Base-by-base conservation (phyloP, 2,888 invertebrate species). In the Poecilus cupreus region DNA sequence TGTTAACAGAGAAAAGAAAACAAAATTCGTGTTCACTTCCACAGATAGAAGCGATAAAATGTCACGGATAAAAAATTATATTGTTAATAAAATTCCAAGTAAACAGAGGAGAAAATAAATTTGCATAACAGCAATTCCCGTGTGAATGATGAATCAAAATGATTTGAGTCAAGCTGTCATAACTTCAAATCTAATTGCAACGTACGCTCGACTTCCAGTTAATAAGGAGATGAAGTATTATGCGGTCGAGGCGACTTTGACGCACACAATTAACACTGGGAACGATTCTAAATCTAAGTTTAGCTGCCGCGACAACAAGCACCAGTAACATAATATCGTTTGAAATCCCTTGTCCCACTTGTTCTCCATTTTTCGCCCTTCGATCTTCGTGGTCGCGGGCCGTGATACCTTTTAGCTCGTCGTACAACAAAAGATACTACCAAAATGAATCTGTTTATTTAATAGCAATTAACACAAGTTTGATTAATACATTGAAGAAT, bases 41-140 rank as follows among this genome's bases (percentile, higher is more conserved):
- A 13, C 26, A 54, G 75, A 75, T 75, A 43, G 75, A 75, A 75
- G 32, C 51, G 75, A 75, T 75, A 75, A 75, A 75, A 75, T 75
- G 75, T 75, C 75, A 75, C 54, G 75, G 75, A 54, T 75, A 75
- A 75, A 75, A 54, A 75, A 75, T 75, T n/a, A 54, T 75, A 75
- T 75, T 75, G 75, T 75, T 75, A 75, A 75, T 75, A 75, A 75
- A 75, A 75, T 75, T 75, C 54, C 51, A 54, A 43, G 32, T 24
- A 75, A 26, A 43, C 75, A 54, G 75, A 32, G 16, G 75, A 75
- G 75, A 75, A 75, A 75, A 54, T 54, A 54, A 75, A 75, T 54
- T 75, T 54, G 75, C 75, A 54, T 75, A 51, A 75, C 51, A 26
- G 32, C 75, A 54, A 75, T 75, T 75, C 75, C 75, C 75, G 32